Conservation (phyloP, 2,888 invertebrate species). For the Mythimna lalbum region DNA sequence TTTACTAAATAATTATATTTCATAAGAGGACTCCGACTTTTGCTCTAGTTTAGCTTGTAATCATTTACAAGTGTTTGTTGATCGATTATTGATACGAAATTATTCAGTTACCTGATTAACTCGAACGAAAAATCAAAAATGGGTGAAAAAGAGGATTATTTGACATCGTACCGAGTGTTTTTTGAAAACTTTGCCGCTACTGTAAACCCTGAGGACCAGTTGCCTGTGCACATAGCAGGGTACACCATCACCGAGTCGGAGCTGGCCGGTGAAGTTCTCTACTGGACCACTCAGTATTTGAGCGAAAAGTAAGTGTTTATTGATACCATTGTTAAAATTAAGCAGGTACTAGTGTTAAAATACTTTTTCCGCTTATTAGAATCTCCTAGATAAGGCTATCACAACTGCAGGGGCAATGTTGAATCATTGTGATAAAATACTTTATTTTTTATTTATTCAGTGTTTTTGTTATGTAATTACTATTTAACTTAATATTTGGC, state of each 20-base stretch:
- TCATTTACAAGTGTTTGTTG: slow-evolving; percentile 70
- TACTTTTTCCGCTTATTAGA: slow-evolving; percentile 43
- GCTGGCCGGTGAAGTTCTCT: slow-evolving; percentile 93
- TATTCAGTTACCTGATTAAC: slow-evolving; percentile 60
- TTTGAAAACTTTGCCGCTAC: slow-evolving; percentile 93
- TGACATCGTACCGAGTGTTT: slow-evolving; percentile 93
- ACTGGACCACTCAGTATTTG: slow-evolving; percentile 94
- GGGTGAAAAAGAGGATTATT: slow-evolving; percentile 92
- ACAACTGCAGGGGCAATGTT: slow-evolving; percentile 30
- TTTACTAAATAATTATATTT: slow-evolving; percentile 52
- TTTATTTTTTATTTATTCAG: slow-evolving; percentile 6
- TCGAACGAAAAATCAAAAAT: slow-evolving; percentile 72
- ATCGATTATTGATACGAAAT: slow-evolving; percentile 74
- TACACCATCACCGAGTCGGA: slow-evolving; percentile 93
- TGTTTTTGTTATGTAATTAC: slow-evolving; percentile 17
- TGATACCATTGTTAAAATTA: slow-evolving; percentile 14
- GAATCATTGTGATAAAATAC: slow-evolving; percentile 47
- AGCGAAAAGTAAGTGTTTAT: slow-evolving; percentile 92
- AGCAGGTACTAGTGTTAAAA: slow-evolving; percentile 3
- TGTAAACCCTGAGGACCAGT: slow-evolving; percentile 93
- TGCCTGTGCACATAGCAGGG: slow-evolving; percentile 93
- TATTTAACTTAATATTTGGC: neutral
- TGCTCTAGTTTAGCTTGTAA: slow-evolving; percentile 61
- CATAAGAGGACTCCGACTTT: slow-evolving; percentile 57
- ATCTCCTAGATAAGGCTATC: slow-evolving; percentile 64